Evolutionary conservation across 2,113 vertebrate genomes (phyloP).

Genomic region (Sphyrna mokarran): DNA sequence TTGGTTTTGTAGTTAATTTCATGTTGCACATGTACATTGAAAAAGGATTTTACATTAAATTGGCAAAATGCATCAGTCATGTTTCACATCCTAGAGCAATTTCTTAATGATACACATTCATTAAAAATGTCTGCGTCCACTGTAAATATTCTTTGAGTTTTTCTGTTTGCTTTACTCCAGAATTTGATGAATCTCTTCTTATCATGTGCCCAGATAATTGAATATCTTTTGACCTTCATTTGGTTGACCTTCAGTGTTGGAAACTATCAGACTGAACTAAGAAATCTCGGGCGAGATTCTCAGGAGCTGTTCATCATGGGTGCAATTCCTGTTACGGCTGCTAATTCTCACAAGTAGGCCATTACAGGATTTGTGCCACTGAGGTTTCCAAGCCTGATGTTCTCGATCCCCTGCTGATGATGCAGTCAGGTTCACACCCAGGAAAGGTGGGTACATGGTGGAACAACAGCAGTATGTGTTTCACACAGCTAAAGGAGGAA

Average conservation of each 20-base stretch:
- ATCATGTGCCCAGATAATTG: background rate
- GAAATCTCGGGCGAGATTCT: too few relatives aligned
- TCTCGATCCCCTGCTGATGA: too few relatives aligned
- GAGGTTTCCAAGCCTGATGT: too few relatives aligned
- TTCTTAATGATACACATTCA: background rate
- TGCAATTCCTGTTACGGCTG: too few relatives aligned
- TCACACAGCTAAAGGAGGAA: too few relatives aligned
- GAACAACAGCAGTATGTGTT: too few relatives aligned
- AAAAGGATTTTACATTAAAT: background rate
- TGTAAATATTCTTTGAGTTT: background rate
- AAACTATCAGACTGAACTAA: background rate
- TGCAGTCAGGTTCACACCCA: too few relatives aligned
- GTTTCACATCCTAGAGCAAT: background rate
- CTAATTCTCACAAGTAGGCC: too few relatives aligned
- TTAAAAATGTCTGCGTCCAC: background rate
- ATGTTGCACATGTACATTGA: background rate
- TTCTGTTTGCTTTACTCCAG: background rate
- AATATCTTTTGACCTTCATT: background rate
- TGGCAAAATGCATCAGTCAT: background rate
- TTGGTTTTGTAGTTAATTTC: background rate
- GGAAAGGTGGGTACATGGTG: too few relatives aligned
- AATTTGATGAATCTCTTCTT: background rate
- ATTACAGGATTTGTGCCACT: too few relatives aligned
- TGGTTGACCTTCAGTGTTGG: too few relatives aligned
- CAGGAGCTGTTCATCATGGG: too few relatives aligned